Base-by-base conservation (phyloP, 2,888 invertebrate species). In the Chironomus riparius region DNA sequence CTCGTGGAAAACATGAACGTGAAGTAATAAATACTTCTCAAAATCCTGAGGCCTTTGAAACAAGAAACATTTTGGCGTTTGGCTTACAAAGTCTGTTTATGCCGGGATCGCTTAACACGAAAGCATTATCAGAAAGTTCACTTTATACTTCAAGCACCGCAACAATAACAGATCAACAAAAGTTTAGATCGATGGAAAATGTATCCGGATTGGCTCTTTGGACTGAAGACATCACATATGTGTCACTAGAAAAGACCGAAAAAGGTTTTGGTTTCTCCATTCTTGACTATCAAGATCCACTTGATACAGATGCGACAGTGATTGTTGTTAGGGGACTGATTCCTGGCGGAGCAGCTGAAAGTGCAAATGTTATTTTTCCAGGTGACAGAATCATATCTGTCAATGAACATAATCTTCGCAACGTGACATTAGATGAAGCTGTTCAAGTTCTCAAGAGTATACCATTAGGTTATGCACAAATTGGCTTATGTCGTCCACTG, bases 211-310 rank as follows among this genome's bases (percentile, higher is more conserved):
- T 98, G 80, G 98, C 98, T 61, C 93, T 98, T 90, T 99, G 98
- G 98, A 94, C 93, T 81, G 93, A 92, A 78, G 95, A 95, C 81
- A 92, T 97, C 78, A 94, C 97, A 80, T 91, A 93, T 80, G 92
- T 99, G 78, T 92, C 95, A 83, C 88, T 99, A 78, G 87, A 91
- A 77, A 99, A 99, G 86, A 95, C 94, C 79, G 97, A 97, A 82
- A 90, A 94, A 80, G 99, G 99, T 73, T 90, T 99, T 78, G 99
- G 99, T 78, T 99, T 99, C 87, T 97, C 97, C 79, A 97, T 99
- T 81, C 88, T 99, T 78, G 99, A 96, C 85, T 96, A 96, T 85
- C 96, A 96, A 89, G 98, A 99, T 86, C 98, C 98, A 61, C 87
- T 97, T 81, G 97, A 98, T 86, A 90, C 95, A 76, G 91, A 92